Percentiles rank a stretch among this genome's conserved stretches.
These are phyloP conservation scores for Leptosomus discolor DNA, from an alignment of 2,113 vertebrate species.

Conservation along the genomic window DNA sequence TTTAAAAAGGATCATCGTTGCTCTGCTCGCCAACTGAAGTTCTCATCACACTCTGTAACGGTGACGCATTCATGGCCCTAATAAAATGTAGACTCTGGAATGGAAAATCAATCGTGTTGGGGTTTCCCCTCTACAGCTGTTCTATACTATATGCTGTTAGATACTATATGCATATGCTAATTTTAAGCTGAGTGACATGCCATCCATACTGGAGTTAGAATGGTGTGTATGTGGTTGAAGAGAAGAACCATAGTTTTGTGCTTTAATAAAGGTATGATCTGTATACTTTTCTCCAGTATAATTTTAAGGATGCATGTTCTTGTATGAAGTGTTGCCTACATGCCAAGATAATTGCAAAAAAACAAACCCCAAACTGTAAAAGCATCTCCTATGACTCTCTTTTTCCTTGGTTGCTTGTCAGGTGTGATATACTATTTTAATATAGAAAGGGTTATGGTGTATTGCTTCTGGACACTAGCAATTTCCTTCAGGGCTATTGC, in stretches of 20 bases:
- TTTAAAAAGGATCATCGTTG: neutral
- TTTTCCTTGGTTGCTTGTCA: constrained; percentile 48
- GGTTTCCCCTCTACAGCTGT: neutral
- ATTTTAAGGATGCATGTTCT: neutral
- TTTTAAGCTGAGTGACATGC: neutral
- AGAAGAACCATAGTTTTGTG: neutral
- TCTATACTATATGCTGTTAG: neutral
- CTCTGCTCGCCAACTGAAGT: neutral
- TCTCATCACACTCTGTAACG: neutral
- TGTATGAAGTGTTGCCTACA: neutral
- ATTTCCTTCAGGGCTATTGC: constrained; percentile 30
- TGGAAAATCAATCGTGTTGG: neutral
- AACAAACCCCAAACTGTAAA: neutral
- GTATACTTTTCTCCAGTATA: neutral
- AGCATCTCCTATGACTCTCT: neutral
- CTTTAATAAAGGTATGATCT: neutral
- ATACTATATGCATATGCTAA: rapidly evolving
- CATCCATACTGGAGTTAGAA: neutral
- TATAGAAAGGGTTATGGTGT: constrained; percentile 51
- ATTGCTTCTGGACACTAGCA: constrained; percentile 51
- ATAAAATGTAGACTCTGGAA: neutral
- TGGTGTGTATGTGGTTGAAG: rapidly evolving
- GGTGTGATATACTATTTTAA: constrained; percentile 71
- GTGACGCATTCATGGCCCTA: neutral
- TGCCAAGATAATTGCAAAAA: neutral